These are phyloP conservation scores for Eilema sororculum DNA, from an alignment of 2,888 invertebrate genomes.

Conservation along the genomic window DNA sequence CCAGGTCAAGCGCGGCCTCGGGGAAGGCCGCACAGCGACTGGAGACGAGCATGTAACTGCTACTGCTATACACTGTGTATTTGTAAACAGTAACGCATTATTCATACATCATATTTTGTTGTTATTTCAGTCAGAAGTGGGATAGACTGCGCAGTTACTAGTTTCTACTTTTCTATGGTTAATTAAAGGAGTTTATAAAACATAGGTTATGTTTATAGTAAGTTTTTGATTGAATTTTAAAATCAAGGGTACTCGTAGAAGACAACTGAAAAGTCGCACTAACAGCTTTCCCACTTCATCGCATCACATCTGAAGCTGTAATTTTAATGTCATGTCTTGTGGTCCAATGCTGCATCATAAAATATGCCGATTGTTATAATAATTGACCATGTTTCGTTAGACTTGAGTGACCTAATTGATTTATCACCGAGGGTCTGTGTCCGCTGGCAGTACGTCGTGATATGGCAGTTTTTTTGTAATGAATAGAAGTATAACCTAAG, in stretches of 20 bases:
- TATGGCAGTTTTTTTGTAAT: background rate
- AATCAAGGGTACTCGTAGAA: too few relatives aligned
- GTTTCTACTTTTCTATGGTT: background rate
- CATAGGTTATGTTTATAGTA: background rate
- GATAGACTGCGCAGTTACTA: background rate
- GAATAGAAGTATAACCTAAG: background rate
- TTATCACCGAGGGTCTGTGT: too few relatives aligned
- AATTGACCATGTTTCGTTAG: too few relatives aligned
- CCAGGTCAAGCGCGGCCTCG: conserved; percentile 79
- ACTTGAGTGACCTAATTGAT: too few relatives aligned
- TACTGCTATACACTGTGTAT: conserved; percentile 38
- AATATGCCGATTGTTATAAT: too few relatives aligned
- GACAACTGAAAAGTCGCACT: too few relatives aligned
- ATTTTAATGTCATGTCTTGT: too few relatives aligned
- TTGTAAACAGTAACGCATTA: conserved; percentile 49
- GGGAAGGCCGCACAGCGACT: conserved; percentile 66
- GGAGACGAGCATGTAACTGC: conserved; percentile 46
- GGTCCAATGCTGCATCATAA: too few relatives aligned
- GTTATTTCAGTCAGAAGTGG: background rate
- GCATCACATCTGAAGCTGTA: too few relatives aligned
- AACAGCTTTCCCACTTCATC: too few relatives aligned
- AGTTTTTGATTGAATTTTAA: background rate
- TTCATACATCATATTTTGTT: conserved; percentile 5
- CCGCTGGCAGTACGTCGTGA: background rate
- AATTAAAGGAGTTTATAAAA: background rate